These are phyloP conservation scores for Onychomys arenicola DNA, from an alignment of 2,797 vertebrate species.

Conservation along the genomic window DNA sequence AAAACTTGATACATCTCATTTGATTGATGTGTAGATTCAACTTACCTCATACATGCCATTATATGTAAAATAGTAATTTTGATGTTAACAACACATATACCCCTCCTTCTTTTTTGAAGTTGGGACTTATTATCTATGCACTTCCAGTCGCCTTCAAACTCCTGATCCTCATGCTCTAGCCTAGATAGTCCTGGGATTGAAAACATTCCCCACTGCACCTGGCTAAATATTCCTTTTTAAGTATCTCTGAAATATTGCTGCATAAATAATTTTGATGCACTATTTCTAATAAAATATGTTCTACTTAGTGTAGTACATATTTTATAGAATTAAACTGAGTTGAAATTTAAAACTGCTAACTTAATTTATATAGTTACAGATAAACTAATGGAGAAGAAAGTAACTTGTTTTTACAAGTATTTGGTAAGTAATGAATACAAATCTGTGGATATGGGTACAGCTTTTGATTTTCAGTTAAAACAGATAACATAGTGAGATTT, in stretches of 20 bases:
- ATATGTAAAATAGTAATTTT: background rate
- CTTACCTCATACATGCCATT: background rate
- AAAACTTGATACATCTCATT: slow-evolving; percentile 5
- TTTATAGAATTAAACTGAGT: slow-evolving; percentile 42
- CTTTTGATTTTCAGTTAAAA: slow-evolving; percentile 20
- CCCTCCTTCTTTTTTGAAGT: no score
- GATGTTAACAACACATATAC: background rate
- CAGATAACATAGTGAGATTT: background rate
- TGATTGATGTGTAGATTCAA: slow-evolving; percentile 52
- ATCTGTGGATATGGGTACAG: background rate
- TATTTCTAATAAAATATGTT: slow-evolving; percentile 42
- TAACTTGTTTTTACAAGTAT: slow-evolving; percentile 30
- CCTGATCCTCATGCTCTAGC: background rate
- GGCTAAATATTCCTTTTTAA: slow-evolving; percentile 14
- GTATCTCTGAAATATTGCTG: slow-evolving; percentile 15
- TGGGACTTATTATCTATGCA: no score
- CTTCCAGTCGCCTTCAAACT: background rate
- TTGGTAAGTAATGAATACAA: slow-evolving; percentile 23
- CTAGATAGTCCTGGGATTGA: background rate
- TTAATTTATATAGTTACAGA: slow-evolving; percentile 57
- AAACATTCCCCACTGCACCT: background rate
- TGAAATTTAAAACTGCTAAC: slow-evolving; percentile 34
- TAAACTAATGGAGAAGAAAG: slow-evolving; percentile 47
- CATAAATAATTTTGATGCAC: slow-evolving; percentile 49
- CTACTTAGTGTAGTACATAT: slow-evolving; percentile 17